Base-by-base conservation (phyloP, 1,140 invertebrate genomes). In the Globodera rostochiensis region DNA sequence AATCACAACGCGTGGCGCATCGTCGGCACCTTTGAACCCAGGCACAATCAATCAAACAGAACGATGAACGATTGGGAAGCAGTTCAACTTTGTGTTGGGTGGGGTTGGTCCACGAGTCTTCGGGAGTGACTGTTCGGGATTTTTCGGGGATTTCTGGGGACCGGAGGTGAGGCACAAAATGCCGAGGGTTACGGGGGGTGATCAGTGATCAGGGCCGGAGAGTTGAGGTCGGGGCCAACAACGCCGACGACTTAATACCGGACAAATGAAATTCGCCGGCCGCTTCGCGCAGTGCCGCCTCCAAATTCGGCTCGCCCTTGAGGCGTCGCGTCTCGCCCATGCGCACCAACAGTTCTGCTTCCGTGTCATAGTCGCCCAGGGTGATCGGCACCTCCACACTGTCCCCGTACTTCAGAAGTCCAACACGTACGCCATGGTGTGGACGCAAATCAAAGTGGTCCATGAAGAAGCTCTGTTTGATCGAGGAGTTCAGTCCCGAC, bases 241-340 rank as follows among this genome's bases (percentile, higher is more conserved):
- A 25, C 25, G 25, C 25, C n/a, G 3, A 46, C 21, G 19, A 74
- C 21, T 36, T 5, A 6, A 47, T 60, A 77, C 88, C 86, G 36
- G 86, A 88, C 53, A 90, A 82, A 6, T 78, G 57, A 64, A 89
- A 88, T 76, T 89, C 88, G 21, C 80, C 81, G 25, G 82, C 84
- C 21, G 88, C 84, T 25, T 90, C 88, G 25, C 77, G 57, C n/a
- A 89, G 83, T 47, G 87, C 88, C 45, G 82, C 66, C 53, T 84
- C 88, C 45, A 90, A 81, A 77, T 88, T 80, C 15, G 87, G 75
- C 50, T 75, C 80, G 71, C 88, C 88, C 79, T 88, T 89, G 7
- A 89, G 70, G 36, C 88, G 70, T 21, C 88, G 71, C 6, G 88
- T 82, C 73, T 89, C 88, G 21, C 87, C 86, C 50, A 89, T 83